phyloP scores from a whole-genome alignment of 2,888 invertebrate genomes.

The Graphium colonna region DNA sequence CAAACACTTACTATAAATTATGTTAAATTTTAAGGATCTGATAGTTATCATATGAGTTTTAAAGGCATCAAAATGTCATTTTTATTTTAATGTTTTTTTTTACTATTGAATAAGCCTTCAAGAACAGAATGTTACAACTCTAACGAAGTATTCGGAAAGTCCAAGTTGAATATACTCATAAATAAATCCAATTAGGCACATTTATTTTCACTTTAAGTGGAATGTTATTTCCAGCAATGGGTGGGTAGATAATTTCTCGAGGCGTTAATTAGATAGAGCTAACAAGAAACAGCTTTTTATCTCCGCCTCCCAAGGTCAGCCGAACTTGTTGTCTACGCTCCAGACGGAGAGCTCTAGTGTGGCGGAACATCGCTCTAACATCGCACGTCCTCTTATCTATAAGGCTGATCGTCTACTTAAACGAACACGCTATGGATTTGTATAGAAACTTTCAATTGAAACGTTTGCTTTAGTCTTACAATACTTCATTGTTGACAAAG shows the following conservation, averaged over 20 bases:
- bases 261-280: conserved; percentile 24
- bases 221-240: conserved; percentile 19
- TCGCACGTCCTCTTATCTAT: conserved; percentile 18
- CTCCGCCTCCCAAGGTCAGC: conserved; percentile 22
- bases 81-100: no score
- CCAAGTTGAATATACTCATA: conserved; percentile 7
- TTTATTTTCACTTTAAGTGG: conserved; percentile 19
- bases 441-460: no score
- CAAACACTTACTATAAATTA: no score
- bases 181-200: conserved; percentile 19
- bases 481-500: not conserved
- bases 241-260: conserved; percentile 23
- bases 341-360: conserved; percentile 16
- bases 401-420: conserved; percentile 13
- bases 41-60: no score
- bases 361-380: conserved; percentile 18
- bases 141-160: conserved; percentile 1
- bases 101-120: no score
- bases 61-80: no score
- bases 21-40: no score
- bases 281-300: conserved; percentile 25
- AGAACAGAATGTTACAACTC: no score
- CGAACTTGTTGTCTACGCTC: conserved; percentile 16
- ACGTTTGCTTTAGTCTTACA: no score
- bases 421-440: not conserved